Evolutionary conservation across 1,140 invertebrate genomes (phyloP).

Genomic region (Drosophila subobscura): DNA sequence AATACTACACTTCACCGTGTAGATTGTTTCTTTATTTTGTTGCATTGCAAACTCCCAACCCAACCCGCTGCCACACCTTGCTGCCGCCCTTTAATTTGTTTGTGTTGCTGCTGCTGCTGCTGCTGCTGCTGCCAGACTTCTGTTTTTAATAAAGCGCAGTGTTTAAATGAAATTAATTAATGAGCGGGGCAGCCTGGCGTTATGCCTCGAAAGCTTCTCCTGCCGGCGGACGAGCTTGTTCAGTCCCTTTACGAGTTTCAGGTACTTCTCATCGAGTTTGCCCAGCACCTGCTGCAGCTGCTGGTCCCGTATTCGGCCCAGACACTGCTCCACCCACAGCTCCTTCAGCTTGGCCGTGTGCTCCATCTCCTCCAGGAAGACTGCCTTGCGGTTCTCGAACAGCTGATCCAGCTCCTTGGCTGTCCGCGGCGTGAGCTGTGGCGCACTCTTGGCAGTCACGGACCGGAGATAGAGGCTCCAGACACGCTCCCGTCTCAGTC

Average conservation of each 20-base stretch:
- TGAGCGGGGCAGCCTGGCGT: constrained; percentile 11
- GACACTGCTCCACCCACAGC: constrained; percentile 21
- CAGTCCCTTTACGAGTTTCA: constrained; percentile 1
- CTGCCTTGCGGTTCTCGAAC: neutral
- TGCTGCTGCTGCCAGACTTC: no score
- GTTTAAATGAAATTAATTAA: constrained; percentile 50
- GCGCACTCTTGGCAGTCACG: neutral
- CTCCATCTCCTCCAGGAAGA: constrained; percentile 19
- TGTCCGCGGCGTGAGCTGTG: neutral
- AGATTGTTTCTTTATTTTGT: constrained; percentile 60
- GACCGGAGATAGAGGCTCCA: constrained; percentile 5
- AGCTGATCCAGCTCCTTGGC: neutral
- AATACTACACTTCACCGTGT: constrained; percentile 55
- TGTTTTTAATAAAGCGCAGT: constrained; percentile 49
- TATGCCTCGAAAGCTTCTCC: constrained; percentile 3
- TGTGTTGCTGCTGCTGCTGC: no score
- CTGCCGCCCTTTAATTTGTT: constrained; percentile 1
- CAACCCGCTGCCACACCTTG: neutral
- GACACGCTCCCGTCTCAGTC: neutral
- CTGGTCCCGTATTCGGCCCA: neutral
- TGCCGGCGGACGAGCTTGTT: constrained; percentile 4
- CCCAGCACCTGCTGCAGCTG: constrained; percentile 7
- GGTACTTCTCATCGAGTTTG: constrained; percentile 21
- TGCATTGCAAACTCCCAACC: constrained; percentile 14
- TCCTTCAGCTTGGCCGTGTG: constrained; percentile 22